Conservation (phyloP, 2,888 invertebrate species). For the Sinopyrophorus schimmeli region DNA sequence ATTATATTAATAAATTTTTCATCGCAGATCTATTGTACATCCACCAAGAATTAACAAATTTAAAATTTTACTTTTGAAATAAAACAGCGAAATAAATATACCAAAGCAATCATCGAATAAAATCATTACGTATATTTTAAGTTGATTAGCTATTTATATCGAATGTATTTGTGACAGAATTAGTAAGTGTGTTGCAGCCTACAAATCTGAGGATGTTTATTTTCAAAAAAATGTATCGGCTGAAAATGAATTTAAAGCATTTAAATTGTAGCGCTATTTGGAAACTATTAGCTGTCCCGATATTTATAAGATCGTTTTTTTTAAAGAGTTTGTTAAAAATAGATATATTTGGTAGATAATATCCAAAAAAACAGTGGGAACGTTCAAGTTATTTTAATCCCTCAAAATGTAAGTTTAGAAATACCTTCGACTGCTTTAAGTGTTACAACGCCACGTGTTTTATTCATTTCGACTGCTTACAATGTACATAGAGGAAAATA, state of each 20-base stretch:
- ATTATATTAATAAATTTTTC: too few species aligned
- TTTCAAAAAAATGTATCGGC: constrained; percentile 6
- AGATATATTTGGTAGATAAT: too few species aligned
- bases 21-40: too few species aligned
- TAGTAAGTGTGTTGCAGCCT: constrained; percentile 7
- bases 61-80: too few species aligned
- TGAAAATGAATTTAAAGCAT: neutral
- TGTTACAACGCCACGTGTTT: constrained; percentile 17
- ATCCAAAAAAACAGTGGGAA: too few species aligned
- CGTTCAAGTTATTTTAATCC: constrained; percentile 35
- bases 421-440: constrained; percentile 27
- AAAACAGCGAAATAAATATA: too few species aligned
- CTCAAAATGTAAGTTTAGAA: constrained; percentile 35
- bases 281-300: constrained; percentile 9
- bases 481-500: too few species aligned
- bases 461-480: constrained; percentile 14
- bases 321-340: too few species aligned
- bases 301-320: constrained; percentile 4
- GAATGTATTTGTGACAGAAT: constrained; percentile 16
- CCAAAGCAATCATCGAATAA: too few species aligned
- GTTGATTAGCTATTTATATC: constrained; percentile 14
- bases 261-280: constrained; percentile 6
- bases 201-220: constrained; percentile 6
- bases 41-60: too few species aligned
- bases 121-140: constrained; percentile 12